Base-by-base conservation (phyloP, 1,140 invertebrate genomes). In the Scaptodrosophila lebanonensis region DNA sequence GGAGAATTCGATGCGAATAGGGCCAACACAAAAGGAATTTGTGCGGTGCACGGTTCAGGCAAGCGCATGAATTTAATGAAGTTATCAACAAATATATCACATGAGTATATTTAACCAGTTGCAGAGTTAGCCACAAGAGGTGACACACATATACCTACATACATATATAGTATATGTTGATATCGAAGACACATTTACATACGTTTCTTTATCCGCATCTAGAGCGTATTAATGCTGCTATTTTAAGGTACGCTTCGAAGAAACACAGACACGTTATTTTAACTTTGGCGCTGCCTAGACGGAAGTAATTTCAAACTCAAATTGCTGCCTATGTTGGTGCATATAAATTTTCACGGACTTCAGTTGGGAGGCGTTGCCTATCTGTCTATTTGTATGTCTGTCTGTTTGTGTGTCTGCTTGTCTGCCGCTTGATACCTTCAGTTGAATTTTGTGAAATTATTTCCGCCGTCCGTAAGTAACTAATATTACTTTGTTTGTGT, bases 391-490 rank as follows among this genome's bases (percentile, higher is more conserved):
- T 43, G 47, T 22, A 45, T 16, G 45, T 27, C 44, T 43, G 39
- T 18, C 39, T 42, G 18, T n/a, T 11, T 17, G 25, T 44, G 18
- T 25, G 17, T 27, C 17, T 15, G 15, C 15, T 8, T 11, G 18
- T 33, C 39, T 43, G 50, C 33, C 32, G 50, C 43, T 52, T 53
- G 52, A 49, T 77, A 79, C 73, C 67, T 77, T 68, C 73, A 77
- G 79, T 79, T 73, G n/a, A 79, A 73, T 61, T 69, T 69, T 68
- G 73, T 82, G 60, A 79, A 79, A 79, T 79, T 79, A 82, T 82
- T 82, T 79, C 73, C 73, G 68, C 64, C 50, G 52, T 73, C 75
- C n/a, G n/a, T n/a, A n/a, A 54, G 64, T 73, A 65, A 82, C 75
- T 69, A 73, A 77, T 73, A 82, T 79, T 56, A 64, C 52, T 61